Evolutionary conservation across 1,140 invertebrate genomes (phyloP).

Genomic region (Ips typographus): DNA sequence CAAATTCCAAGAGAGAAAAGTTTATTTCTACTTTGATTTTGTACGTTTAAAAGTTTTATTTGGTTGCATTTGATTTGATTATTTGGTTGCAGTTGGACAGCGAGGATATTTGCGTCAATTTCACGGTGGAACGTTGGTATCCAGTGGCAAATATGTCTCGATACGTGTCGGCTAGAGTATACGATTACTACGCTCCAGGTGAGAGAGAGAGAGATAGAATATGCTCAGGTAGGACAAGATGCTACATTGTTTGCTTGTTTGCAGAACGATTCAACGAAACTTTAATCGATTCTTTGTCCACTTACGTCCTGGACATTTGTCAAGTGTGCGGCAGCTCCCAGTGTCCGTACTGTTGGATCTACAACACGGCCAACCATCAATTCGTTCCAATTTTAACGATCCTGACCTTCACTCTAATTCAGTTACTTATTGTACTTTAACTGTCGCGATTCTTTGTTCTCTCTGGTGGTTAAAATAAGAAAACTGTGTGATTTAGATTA

Average conservation of each 20-base stretch:
- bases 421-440: too few relatives aligned
- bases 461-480: too few relatives aligned
- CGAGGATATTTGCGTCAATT: constrained; percentile 85
- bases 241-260: constrained; percentile 44
- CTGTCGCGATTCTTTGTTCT: too few relatives aligned
- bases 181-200: constrained; percentile 97
- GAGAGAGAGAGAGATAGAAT: constrained; percentile 36
- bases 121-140: constrained; percentile 91
- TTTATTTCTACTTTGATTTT: constrained; percentile 94
- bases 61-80: background rate
- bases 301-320: constrained; percentile 91
- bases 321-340: constrained; percentile 98
- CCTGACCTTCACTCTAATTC: constrained; percentile 9
- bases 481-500: too few relatives aligned
- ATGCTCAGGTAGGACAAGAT: background rate
- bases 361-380: constrained; percentile 65
- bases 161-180: constrained; percentile 85
- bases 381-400: constrained; percentile 49
- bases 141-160: constrained; percentile 96
- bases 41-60: constrained; percentile 58
- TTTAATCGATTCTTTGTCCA: constrained; percentile 86
- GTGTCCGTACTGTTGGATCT: constrained; percentile 94
- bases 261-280: constrained; percentile 93
- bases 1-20: constrained; percentile 76
- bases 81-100: constrained; percentile 66